These are phyloP conservation scores for Meriones psammophilus DNA, from an alignment of 2,797 vertebrate species.

Conservation along the genomic window DNA sequence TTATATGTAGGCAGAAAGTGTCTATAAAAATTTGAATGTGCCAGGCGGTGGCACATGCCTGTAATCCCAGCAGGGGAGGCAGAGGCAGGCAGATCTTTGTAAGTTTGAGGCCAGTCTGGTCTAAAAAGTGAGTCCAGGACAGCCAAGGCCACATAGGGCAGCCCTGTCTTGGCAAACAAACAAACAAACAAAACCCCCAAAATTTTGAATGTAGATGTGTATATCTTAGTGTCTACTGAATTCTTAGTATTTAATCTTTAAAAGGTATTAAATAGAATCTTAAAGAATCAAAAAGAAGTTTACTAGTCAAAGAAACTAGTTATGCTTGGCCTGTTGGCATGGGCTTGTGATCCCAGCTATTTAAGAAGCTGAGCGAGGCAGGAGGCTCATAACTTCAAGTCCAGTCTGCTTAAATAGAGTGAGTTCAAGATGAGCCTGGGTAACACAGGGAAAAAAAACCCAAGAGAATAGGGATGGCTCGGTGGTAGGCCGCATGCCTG, in stretches of 20 bases:
- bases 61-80: too few relatives aligned
- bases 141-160: too few relatives aligned
- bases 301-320: background rate
- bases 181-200: too few relatives aligned
- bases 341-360: background rate
- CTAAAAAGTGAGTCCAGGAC: too few relatives aligned
- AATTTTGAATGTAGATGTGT: background rate
- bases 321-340: background rate
- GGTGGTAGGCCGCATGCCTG: background rate
- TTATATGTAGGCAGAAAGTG: background rate
- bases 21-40: background rate
- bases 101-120: too few relatives aligned
- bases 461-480: background rate
- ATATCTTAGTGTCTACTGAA: background rate
- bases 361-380: background rate
- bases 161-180: too few relatives aligned
- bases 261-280: background rate
- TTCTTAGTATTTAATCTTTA: background rate
- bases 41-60: too few relatives aligned
- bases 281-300: background rate
- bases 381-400: background rate
- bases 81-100: too few relatives aligned
- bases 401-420: background rate
- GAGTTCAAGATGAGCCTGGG: background rate
- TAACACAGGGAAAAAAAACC: background rate